Percentiles rank a stretch among this genome's conserved stretches.
Evolutionary conservation across 2,797 vertebrate genomes (phyloP).

Genomic region (Menidia menidia): DNA sequence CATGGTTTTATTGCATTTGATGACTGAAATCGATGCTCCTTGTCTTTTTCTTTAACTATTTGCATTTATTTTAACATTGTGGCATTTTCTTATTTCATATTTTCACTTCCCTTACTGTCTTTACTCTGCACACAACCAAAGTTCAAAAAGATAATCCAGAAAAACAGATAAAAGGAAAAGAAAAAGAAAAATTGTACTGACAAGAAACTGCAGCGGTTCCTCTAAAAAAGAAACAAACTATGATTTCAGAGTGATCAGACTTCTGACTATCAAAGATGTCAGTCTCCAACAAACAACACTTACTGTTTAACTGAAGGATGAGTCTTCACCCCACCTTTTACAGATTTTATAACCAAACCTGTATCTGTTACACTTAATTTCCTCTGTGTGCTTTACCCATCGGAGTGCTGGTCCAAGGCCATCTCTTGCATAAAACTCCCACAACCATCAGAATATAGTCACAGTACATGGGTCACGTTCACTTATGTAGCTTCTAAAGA

Average conservation of each 20-base stretch:
- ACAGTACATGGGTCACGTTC: slow-evolving; percentile 16
- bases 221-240: not conserved
- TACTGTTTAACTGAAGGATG: slow-evolving; percentile 32
- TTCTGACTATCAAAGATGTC: not conserved
- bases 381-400: slow-evolving; percentile 44
- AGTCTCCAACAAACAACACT: slow-evolving; percentile 29
- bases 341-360: slow-evolving; percentile 24
- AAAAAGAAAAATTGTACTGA: not conserved
- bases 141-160: not conserved
- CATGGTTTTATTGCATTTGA: not conserved
- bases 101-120: not conserved
- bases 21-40: not conserved
- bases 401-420: slow-evolving; percentile 17
- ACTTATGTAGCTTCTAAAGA: slow-evolving; percentile 27
- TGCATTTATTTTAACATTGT: too few species aligned
- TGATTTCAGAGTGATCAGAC: not conserved
- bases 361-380: slow-evolving; percentile 20
- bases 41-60: not conserved
- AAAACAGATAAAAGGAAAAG: not conserved
- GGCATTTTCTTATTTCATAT: not conserved
- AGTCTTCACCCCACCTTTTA: slow-evolving; percentile 1
- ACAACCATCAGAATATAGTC: slow-evolving; percentile 12
- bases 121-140: not conserved
- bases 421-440: slow-evolving; percentile 8
- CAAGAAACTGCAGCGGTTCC: not conserved